A percentile compares a stretch with the other conserved stretches of the same genome.
Conservation (phyloP, 1,140 invertebrate genomes). For the Lasaia peninsularis region DNA sequence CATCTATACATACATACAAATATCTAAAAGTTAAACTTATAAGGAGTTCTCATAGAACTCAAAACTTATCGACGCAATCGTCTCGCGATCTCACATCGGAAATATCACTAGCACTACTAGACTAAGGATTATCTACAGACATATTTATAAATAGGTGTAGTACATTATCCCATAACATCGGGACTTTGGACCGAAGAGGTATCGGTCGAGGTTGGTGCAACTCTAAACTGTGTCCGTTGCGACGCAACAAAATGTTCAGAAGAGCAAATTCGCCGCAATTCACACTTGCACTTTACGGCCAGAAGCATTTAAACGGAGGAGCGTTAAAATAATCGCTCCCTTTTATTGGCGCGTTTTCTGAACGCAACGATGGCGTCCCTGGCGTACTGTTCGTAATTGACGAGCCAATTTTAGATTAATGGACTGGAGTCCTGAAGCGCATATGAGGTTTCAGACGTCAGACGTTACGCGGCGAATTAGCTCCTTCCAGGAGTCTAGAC, state of each 20-base stretch:
- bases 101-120: slow-evolving; percentile 71
- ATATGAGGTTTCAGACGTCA: too few species aligned
- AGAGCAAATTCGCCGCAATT: slow-evolving; percentile 14
- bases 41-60: slow-evolving; percentile 44
- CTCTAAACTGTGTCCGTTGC: not conserved
- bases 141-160: slow-evolving; percentile 39
- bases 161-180: slow-evolving; percentile 43
- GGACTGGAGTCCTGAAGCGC: too few species aligned
- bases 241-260: slow-evolving; percentile 49
- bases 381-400: too few species aligned
- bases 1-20: slow-evolving; percentile 51
- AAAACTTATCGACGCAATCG: slow-evolving; percentile 40
- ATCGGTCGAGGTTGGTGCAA: slow-evolving; percentile 20
- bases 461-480: too few species aligned
- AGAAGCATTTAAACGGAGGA: too few species aligned
- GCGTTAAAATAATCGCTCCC: too few species aligned
- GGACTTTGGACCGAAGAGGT: slow-evolving; percentile 60
- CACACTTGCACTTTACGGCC: too few species aligned
- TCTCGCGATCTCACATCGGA: slow-evolving; percentile 47
- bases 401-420: too few species aligned
- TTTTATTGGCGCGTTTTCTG: too few species aligned
- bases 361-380: not conserved
- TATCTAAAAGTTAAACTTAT: slow-evolving; percentile 34
- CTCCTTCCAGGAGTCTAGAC: too few species aligned
- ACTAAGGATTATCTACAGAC: slow-evolving; percentile 39